phyloP scores from a whole-genome alignment of 1,140 invertebrate species.

The Hycleus cichorii region DNA sequence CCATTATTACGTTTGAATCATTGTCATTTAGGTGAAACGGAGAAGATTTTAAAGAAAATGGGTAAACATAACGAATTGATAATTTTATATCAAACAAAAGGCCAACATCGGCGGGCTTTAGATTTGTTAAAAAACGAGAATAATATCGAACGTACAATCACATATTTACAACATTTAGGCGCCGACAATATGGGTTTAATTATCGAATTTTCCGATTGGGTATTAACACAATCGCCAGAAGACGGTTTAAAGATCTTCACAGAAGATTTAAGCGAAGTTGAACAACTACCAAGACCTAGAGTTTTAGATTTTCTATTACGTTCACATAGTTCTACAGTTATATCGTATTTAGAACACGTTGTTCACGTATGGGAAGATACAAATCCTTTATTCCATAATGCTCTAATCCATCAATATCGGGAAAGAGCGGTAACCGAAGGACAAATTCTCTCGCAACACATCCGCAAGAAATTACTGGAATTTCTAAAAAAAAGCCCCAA shows the following conservation, averaged over 20 bases:
- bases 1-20: constrained; percentile 88
- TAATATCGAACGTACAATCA: constrained; percentile 76
- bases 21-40: constrained; percentile 91
- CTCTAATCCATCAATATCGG: constrained; percentile 77
- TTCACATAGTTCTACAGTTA: constrained; percentile 71
- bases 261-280: constrained; percentile 83
- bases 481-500: constrained; percentile 78
- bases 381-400: constrained; percentile 83
- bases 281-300: constrained; percentile 77
- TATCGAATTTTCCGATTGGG: constrained; percentile 92
- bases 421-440: constrained; percentile 54
- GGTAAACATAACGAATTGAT: constrained; percentile 90
- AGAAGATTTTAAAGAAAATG: constrained; percentile 77
- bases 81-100: constrained; percentile 92
- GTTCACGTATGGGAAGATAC: constrained; percentile 84
- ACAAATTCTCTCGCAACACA: constrained; percentile 52
- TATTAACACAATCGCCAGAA: constrained; percentile 76
- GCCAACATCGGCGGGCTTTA: constrained; percentile 84
- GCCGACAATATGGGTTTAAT: constrained; percentile 82
- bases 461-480: constrained; percentile 67
- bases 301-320: constrained; percentile 83
- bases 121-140: constrained; percentile 74
- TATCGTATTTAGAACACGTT: constrained; percentile 92
- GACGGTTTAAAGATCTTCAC: constrained; percentile 93
- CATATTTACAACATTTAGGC: constrained; percentile 86